phyloP scores from a whole-genome alignment of 2,888 invertebrate species.

The Chloromyia formosa region DNA sequence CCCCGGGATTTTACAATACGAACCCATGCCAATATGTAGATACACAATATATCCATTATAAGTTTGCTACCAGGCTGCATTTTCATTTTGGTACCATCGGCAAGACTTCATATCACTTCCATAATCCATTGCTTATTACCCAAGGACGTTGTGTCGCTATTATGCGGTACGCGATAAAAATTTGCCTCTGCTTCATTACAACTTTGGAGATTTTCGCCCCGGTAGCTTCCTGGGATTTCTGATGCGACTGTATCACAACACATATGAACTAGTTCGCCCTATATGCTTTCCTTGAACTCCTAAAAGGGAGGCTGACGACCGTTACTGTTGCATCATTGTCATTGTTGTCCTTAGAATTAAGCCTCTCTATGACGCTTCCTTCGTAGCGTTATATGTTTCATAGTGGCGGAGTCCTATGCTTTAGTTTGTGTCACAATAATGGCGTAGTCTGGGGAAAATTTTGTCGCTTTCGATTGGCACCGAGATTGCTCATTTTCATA shows the following conservation, averaged over 20 bases:
- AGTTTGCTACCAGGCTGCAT: conserved; percentile 25
- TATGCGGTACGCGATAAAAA: conserved; percentile 46
- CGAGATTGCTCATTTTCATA: no score
- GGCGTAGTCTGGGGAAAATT: no score
- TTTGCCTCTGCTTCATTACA: conserved; percentile 48
- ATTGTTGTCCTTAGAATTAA: conserved; percentile 1
- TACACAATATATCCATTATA: conserved; percentile 23
- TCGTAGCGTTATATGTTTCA: not conserved
- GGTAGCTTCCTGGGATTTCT: not conserved
- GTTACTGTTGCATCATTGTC: conserved; percentile 25
- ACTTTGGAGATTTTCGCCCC: conserved; percentile 39
- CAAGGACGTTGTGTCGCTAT: conserved; percentile 45
- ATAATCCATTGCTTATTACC: conserved; percentile 34
- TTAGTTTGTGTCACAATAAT: no score
- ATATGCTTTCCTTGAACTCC: not conserved
- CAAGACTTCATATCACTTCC: conserved; percentile 12
- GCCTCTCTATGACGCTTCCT: conserved; percentile 14
- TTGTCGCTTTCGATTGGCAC: no score
- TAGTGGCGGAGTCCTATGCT: no score
- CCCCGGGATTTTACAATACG: not conserved
- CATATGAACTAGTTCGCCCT: not conserved
- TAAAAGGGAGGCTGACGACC: not conserved
- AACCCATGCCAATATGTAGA: not conserved
- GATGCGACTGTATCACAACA: not conserved
- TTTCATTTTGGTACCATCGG: not conserved